Evolutionary conservation across 2,888 invertebrate species (phyloP).

Genomic region (Sicus ferrugineus): DNA sequence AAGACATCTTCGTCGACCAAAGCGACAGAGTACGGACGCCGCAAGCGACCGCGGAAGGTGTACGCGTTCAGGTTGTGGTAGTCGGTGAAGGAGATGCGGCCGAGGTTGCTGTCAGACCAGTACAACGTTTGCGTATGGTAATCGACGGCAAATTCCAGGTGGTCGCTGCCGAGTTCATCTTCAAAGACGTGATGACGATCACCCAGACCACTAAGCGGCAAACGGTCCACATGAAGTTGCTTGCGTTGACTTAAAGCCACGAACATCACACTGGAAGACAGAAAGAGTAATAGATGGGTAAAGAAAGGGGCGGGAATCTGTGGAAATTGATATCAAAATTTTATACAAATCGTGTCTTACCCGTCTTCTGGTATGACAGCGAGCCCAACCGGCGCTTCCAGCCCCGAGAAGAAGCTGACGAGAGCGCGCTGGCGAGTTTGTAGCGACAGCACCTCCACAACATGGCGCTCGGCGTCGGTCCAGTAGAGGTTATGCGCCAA

Average conservation of each 20-base stretch:
- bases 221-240: slow-evolving; percentile 71
- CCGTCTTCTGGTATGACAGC: slow-evolving; percentile 67
- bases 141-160: slow-evolving; percentile 62
- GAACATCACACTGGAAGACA: slow-evolving; percentile 70
- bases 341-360: slow-evolving; percentile 38
- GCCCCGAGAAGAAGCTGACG: slow-evolving; percentile 68
- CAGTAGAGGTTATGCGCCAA: slow-evolving; percentile 78
- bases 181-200: slow-evolving; percentile 59
- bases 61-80: slow-evolving; percentile 68
- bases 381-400: slow-evolving; percentile 74
- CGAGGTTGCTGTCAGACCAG: slow-evolving; percentile 74
- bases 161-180: slow-evolving; percentile 59
- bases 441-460: slow-evolving; percentile 74
- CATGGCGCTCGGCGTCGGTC: slow-evolving; percentile 71
- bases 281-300: too few relatives aligned
- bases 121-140: slow-evolving; percentile 69
- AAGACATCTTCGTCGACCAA: slow-evolving; percentile 73
- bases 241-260: slow-evolving; percentile 67
- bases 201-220: slow-evolving; percentile 74
- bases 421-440: slow-evolving; percentile 69
- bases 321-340: neutral
- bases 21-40: slow-evolving; percentile 69
- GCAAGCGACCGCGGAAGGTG: slow-evolving; percentile 64
- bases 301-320: too few relatives aligned
- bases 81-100: slow-evolving; percentile 72